These are phyloP conservation scores for Bradypus variegatus DNA, from an alignment of 2,797 vertebrate genomes.

Conservation along the genomic window DNA sequence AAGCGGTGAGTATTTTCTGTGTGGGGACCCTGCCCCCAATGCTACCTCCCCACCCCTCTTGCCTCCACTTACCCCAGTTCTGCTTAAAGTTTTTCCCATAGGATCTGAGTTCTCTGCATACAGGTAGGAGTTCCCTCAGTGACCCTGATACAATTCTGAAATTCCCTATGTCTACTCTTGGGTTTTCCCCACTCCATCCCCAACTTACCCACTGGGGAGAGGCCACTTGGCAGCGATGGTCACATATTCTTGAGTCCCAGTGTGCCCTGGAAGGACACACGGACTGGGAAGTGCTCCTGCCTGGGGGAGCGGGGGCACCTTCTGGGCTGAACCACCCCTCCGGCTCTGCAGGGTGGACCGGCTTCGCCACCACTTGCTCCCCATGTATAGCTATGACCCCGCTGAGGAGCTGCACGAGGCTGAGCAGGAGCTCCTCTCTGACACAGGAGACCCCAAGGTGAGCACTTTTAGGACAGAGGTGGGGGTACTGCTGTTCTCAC, in stretches of 20 bases:
- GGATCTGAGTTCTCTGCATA: not conserved
- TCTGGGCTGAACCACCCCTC: not conserved
- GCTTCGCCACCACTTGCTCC: conserved; percentile 91
- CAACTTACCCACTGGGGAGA: not conserved
- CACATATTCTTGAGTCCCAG: not conserved
- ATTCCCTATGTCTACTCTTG: not conserved
- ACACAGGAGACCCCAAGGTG: conserved; percentile 87
- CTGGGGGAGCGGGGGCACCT: not conserved
- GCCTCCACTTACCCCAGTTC: too few species aligned
- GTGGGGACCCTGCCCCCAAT: not conserved
- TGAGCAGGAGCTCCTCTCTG: conserved; percentile 89
- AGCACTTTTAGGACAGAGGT: not conserved
- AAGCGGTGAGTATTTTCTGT: conserved; percentile 70
- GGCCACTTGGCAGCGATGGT: not conserved
- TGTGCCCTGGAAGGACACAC: not conserved
- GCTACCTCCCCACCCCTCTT: too few species aligned
- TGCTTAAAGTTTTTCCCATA: not conserved
- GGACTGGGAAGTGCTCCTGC: accelerated
- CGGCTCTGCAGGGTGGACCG: conserved; percentile 80
- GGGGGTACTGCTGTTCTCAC: not conserved
- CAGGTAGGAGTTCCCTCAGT: not conserved
- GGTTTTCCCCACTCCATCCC: not conserved
- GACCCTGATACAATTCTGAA: not conserved
- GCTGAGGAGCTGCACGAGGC: conserved; percentile 91
- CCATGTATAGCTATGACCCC: conserved; percentile 93